Base-by-base conservation (phyloP, 2,113 vertebrate species). In the Siniperca chuatsi region DNA sequence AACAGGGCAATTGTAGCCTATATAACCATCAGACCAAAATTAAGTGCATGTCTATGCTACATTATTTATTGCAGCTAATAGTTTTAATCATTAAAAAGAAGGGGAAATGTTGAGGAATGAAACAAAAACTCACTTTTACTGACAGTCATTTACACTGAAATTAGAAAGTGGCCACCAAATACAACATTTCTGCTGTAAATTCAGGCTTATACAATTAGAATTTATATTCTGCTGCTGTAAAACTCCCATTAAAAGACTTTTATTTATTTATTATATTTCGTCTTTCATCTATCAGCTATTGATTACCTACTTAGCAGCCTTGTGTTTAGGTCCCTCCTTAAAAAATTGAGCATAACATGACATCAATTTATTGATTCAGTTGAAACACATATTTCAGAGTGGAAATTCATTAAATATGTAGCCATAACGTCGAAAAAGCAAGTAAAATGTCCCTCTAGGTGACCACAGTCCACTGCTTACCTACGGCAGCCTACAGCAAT, bases 401-500 rank as follows among this genome's bases (percentile, higher is more conserved):
- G 54, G 44, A 55, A 48, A 25, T 5, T 12, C 35, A 2, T 11
- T 42, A 1, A 52, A 67, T 7, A 0, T 4, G 46, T 40, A 15
- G 40, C 6, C 44, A 4, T 48, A 60, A 20, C 2, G 21, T 29
- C 0, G 35, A 20, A 69, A 78, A 61, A 58, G 8, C 44, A 2
- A 44, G 8, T 33, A 1, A 66, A 55, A 54, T 54, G 15, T 44
- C 8, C 16, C 40, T 16, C 16, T 4, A 10, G 1, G 1, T 58
- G 50, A 57, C 1, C 52, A 11, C 48, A 42, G 25, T 66, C 25
- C 71, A 0, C 10, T 23, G 75, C 92, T 92, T 86, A 92, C 91
- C 92, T 85, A 81, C 88, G 48, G 80, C 79, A 86, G 89, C 80
- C 80, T n/a, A 72, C 89, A 82, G 85, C 75, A n/a, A 85, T 65